Conservation (phyloP, 1,140 invertebrate genomes). For the Ceratina japonica region DNA sequence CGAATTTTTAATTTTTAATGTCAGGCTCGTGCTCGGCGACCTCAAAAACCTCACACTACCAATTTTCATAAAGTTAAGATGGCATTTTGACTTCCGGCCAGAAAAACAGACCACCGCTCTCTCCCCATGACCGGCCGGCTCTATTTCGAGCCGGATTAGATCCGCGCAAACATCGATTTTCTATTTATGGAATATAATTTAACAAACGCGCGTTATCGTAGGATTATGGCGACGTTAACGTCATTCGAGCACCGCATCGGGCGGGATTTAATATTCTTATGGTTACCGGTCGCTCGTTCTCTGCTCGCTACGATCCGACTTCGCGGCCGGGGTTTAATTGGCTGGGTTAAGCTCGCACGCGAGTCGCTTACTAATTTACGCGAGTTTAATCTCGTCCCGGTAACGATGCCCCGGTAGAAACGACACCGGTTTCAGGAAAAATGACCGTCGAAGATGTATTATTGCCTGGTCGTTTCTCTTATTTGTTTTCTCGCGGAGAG, state of each 20-base stretch:
- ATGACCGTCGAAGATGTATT: too few species aligned
- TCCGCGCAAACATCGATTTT: slow-evolving; percentile 48
- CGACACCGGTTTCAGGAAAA: too few species aligned
- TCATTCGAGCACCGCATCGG: background rate
- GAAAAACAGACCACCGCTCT: background rate
- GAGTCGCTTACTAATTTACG: background rate
- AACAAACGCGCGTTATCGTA: slow-evolving; percentile 41
- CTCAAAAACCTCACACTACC: too few species aligned
- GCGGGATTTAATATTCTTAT: slow-evolving; percentile 29
- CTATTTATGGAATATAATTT: slow-evolving; percentile 59
- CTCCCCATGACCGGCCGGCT: background rate
- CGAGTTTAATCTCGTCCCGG: background rate
- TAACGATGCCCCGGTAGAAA: background rate
- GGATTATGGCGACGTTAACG: slow-evolving; percentile 25
- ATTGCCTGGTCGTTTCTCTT: background rate
- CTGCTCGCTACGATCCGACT: slow-evolving; percentile 1
- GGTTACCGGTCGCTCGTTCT: background rate
- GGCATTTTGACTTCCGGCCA: too few species aligned
- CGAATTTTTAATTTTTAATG: too few species aligned
- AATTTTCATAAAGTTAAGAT: too few species aligned
- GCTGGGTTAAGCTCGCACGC: background rate
- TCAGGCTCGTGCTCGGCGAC: too few species aligned
- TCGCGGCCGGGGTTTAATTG: slow-evolving; percentile 18
- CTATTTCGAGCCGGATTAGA: slow-evolving; percentile 44
- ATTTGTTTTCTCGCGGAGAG: too few species aligned